Conservation (phyloP, 2,888 invertebrate genomes). For the Nephrotoma flavescens region DNA sequence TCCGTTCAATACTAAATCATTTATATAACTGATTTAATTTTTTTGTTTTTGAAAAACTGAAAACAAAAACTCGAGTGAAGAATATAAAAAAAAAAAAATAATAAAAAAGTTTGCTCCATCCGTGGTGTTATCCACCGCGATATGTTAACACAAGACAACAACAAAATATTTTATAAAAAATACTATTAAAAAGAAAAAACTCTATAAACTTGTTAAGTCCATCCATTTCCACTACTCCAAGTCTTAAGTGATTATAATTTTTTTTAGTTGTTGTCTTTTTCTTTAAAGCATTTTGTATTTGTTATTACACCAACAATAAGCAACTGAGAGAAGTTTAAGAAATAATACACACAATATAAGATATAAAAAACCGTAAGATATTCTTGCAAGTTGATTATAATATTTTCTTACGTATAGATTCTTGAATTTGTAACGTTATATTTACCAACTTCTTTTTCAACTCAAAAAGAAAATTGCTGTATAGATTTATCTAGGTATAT, state of each 20-base stretch:
- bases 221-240: slow-evolving; percentile 4
- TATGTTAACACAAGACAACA: neutral
- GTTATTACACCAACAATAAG: neutral
- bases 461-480: neutral
- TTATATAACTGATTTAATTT: slow-evolving; percentile 2
- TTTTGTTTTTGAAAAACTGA: neutral
- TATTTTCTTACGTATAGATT: neutral
- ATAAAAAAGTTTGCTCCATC: neutral
- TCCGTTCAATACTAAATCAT: slow-evolving; percentile 4
- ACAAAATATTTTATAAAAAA: neutral
- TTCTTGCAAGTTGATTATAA: slow-evolving; percentile 3
- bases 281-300: neutral
- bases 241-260: neutral
- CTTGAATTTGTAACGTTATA: neutral
- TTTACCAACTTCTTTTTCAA: neutral
- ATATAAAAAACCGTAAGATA: neutral
- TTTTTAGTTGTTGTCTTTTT: neutral
- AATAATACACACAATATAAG: neutral
- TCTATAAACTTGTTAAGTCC: slow-evolving; percentile 1
- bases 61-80: neutral
- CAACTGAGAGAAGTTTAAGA: neutral
- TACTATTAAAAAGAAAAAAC: neutral
- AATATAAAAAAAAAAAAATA: neutral
- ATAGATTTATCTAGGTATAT: neutral
- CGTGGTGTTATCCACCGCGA: neutral